A percentile compares a stretch with the other conserved stretches of the same genome.
These are phyloP conservation scores for Acyrthosiphon pisum DNA, from an alignment of 1,140 invertebrate species.

Conservation along the genomic window DNA sequence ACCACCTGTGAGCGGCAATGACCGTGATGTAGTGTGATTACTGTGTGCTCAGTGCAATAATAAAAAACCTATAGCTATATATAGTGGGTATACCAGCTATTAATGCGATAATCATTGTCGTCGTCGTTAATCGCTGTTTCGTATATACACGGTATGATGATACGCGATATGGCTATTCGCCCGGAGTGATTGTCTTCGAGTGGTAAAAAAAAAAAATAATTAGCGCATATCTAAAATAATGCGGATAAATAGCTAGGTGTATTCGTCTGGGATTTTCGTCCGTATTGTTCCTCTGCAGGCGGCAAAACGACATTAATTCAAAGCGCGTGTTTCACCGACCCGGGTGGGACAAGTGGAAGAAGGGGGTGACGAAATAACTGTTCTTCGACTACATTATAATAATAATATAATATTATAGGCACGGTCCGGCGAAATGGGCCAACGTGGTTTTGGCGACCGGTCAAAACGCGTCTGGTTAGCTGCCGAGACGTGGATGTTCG, in stretches of 20 bases:
- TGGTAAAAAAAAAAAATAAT: not conserved
- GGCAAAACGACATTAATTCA: conserved; percentile 38
- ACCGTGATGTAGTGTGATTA: too few species aligned
- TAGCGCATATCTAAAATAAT: not conserved
- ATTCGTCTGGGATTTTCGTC: not conserved
- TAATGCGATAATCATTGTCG: not conserved
- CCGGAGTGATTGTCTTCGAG: not conserved
- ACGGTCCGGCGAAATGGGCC: conserved; percentile 18
- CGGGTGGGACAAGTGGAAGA: not conserved
- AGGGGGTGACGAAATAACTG: not conserved
- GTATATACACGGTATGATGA: too few species aligned
- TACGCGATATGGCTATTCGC: not conserved
- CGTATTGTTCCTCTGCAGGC: not conserved
- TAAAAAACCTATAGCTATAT: not conserved
- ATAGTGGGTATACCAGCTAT: too few species aligned
- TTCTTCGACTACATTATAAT: not conserved
- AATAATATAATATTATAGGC: not conserved
- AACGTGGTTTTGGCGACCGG: conserved; percentile 2
- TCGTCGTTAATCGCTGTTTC: not conserved
- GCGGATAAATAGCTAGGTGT: not conserved
- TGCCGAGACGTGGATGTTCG: not conserved
- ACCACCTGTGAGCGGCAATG: not conserved
- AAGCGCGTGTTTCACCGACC: not conserved
- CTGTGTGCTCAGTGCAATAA: not conserved
- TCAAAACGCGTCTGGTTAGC: not conserved